Percentiles rank a stretch among this genome's conserved stretches.
phyloP scores from a whole-genome alignment of 1,140 invertebrate species.

The Radopholus similis region DNA sequence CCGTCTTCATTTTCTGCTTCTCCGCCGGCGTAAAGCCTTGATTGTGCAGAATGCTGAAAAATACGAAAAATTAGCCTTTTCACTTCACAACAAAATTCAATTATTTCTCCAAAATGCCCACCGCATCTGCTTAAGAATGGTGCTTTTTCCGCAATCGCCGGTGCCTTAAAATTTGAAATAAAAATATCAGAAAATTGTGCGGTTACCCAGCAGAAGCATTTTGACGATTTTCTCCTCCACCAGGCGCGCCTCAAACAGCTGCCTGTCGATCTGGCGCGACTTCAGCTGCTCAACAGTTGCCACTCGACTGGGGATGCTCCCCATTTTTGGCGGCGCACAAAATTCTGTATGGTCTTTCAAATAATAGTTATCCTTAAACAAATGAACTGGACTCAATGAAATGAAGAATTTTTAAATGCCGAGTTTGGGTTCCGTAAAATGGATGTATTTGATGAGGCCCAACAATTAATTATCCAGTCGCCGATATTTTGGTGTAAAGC shows the following conservation, averaged over 20 bases:
- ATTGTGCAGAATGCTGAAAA: constrained; percentile 44
- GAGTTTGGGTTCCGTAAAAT: too few relatives aligned
- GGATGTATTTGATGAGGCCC: too few relatives aligned
- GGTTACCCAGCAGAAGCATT: constrained; percentile 48
- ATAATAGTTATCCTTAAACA: too few relatives aligned
- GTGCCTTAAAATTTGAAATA: constrained; percentile 45
- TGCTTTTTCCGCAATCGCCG: constrained; percentile 57
- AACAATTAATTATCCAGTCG: too few relatives aligned
- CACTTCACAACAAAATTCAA: not conserved
- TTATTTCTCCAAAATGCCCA: not conserved
- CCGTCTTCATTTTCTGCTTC: constrained; percentile 41
- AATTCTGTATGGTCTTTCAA: too few relatives aligned
- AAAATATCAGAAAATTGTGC: too few relatives aligned
- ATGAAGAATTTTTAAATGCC: too few relatives aligned
- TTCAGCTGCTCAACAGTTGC: constrained; percentile 41
- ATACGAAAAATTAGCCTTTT: not conserved
- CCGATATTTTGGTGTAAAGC: too few relatives aligned
- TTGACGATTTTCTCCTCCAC: constrained; percentile 52
- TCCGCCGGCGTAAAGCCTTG: constrained; percentile 50
- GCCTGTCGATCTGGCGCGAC: constrained; percentile 45
- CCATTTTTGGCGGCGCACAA: too few relatives aligned
- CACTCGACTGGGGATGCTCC: constrained; percentile 47
- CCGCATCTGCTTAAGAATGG: constrained; percentile 59
- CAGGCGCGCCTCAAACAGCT: constrained; percentile 41
- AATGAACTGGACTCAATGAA: too few relatives aligned